These are phyloP conservation scores for Harmothoe impar DNA, from an alignment of 2,888 invertebrate species.

Conservation along the genomic window DNA sequence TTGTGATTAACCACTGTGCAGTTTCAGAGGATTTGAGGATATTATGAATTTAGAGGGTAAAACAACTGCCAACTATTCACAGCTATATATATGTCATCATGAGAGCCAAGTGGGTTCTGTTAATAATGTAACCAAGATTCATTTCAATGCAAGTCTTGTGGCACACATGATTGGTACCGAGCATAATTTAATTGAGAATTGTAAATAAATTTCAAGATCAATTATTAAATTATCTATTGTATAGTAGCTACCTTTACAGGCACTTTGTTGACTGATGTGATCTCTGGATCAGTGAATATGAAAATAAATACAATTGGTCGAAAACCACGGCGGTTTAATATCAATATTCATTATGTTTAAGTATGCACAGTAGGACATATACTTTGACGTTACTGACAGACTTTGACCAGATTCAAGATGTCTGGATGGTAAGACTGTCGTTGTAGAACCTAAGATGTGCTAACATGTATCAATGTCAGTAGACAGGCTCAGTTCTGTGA, in stretches of 20 bases:
- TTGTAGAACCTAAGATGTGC: neutral
- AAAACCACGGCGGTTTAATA: conserved; percentile 14
- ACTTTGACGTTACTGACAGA: neutral
- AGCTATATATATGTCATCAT: too few relatives aligned
- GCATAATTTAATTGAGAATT: conserved; percentile 8
- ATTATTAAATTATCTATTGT: neutral
- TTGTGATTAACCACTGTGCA: conserved; percentile 13
- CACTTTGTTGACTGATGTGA: neutral
- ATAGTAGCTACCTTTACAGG: neutral
- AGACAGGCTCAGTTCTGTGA: conserved; percentile 26
- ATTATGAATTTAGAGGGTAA: neutral
- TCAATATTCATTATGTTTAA: neutral
- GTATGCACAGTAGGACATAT: neutral
- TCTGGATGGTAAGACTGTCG: neutral
- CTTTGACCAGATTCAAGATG: conserved; percentile 8
- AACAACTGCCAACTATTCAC: too few relatives aligned
- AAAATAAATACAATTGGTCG: neutral
- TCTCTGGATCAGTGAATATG: neutral
- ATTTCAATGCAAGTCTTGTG: neutral
- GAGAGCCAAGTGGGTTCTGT: neutral
- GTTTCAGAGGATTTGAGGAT: neutral
- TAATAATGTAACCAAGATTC: neutral
- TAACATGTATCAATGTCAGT: neutral
- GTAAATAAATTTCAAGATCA: conserved; percentile 17
- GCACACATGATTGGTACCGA: neutral